Base-by-base conservation (phyloP, 2,113 vertebrate genomes). In the Lepisosteus oculatus region DNA sequence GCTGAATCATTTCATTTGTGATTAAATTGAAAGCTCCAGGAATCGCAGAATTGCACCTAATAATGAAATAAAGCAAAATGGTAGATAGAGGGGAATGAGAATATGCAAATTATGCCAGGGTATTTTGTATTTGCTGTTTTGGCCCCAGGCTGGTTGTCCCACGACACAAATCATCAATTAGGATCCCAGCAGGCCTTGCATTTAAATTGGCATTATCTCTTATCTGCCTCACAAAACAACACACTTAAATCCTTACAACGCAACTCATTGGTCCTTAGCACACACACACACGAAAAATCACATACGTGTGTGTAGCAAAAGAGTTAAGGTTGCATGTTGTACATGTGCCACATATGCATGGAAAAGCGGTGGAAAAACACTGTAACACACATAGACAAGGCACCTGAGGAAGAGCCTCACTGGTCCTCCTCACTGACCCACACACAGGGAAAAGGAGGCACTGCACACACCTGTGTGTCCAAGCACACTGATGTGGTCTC, bases 111-210 rank as follows among this genome's bases (percentile, higher is more conserved):
- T 80, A 76, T 76, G 77, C 69, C 71, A 6, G 78, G 80, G 81
- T 83, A 76, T 84, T 86, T 75, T 77, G 79, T 84, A 78, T 85
- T 77, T 82, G 72, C 74, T 81, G 80, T 86, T 80, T 76, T 87
- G 86, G 86, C 90, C 87, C 85, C 12, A 72, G 88, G 90, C 87
- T 88, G 85, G 83, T 86, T 88, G 85, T 90, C 91, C 90, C 90
- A 89, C 85, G 87, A 93, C 86, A 91, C 90, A 90, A 90, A 91
- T 92, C 89, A 90, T 89, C 89, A 93, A 92, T 91, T 92, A 92
- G 86, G 86, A 89, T 91, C 90, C 83, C 90, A 92, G 90, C 89
- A 84, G 89, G 90, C 76, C 83, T 86, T 79, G 70, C 85, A 85
- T 89, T 87, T 86, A 87, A 91, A 90, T 90, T 89, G 85, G 79